Conservation (phyloP, 2,888 invertebrate species). For the Troides aeacus region DNA sequence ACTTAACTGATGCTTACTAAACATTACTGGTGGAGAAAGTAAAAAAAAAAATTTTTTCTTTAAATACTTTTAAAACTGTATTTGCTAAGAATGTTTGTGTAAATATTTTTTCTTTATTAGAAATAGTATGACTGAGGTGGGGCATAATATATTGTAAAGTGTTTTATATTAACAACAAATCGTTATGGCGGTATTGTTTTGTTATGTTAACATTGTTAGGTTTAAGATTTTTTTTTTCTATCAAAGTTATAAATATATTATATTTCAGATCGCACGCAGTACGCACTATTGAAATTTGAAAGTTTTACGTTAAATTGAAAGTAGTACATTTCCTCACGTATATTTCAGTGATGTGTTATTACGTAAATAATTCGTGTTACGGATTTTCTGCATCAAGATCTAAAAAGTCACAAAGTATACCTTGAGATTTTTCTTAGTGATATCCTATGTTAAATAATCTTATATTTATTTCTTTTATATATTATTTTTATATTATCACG, state of each 20-base stretch:
- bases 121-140: slow-evolving; percentile 45
- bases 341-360: no score
- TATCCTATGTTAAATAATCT: no score
- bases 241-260: slow-evolving; percentile 61
- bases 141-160: slow-evolving; percentile 66
- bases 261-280: slow-evolving; percentile 48
- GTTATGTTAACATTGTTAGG: slow-evolving; percentile 18
- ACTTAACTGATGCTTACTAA: slow-evolving; percentile 23
- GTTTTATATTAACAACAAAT: slow-evolving; percentile 49
- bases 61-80: slow-evolving; percentile 28
- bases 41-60: slow-evolving; percentile 22
- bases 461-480: no score
- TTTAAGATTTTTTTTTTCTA: slow-evolving; percentile 43
- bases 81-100: slow-evolving; percentile 51
- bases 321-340: no score
- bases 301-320: no score
- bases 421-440: no score
- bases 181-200: slow-evolving; percentile 40
- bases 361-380: no score
- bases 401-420: no score
- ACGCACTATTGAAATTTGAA: no score
- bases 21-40: slow-evolving; percentile 2
- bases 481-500: no score
- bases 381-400: no score
- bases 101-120: slow-evolving; percentile 62